Percentiles rank a stretch among this genome's conserved stretches.
phyloP scores from a whole-genome alignment of 92 coral and sea anemone species.

The Diadumene lineata region DNA sequence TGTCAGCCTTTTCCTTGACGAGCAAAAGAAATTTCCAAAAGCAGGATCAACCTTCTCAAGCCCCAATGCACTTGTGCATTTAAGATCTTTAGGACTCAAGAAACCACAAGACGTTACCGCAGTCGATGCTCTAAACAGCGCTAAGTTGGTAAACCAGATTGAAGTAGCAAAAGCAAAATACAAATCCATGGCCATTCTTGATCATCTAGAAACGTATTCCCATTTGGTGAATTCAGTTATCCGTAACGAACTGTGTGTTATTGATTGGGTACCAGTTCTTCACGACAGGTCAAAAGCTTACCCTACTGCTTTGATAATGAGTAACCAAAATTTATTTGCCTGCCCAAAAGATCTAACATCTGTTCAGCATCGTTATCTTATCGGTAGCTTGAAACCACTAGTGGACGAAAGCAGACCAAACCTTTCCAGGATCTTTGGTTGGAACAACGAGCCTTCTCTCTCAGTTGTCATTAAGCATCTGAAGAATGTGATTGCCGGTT shows the following conservation, averaged over 20 bases:
- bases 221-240: not conserved
- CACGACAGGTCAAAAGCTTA: slow-evolving; percentile 27
- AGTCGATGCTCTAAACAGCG: slow-evolving; percentile 36
- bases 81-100: slow-evolving; percentile 51
- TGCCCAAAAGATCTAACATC: slow-evolving; percentile 52
- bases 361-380: slow-evolving; percentile 23
- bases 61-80: slow-evolving; percentile 24
- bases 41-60: slow-evolving; percentile 24
- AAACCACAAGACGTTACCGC: slow-evolving; percentile 24
- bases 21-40: slow-evolving; percentile 54
- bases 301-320: slow-evolving; percentile 1
- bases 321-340: slow-evolving; percentile 20
- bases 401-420: slow-evolving; percentile 15
- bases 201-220: slow-evolving; percentile 24
- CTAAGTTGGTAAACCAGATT: slow-evolving; percentile 19
- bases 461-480: slow-evolving; percentile 53
- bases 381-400: slow-evolving; percentile 54
- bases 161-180: slow-evolving; percentile 6
- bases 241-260: slow-evolving; percentile 19
- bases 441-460: slow-evolving; percentile 43
- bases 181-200: slow-evolving; percentile 41
- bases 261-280: slow-evolving; percentile 56
- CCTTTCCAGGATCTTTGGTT: slow-evolving; percentile 46
- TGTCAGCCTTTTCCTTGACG: slow-evolving; percentile 31
- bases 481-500: slow-evolving; percentile 35